Evolutionary conservation across 2,888 invertebrate genomes (phyloP).

Genomic region (Amblyteles armatorius): DNA sequence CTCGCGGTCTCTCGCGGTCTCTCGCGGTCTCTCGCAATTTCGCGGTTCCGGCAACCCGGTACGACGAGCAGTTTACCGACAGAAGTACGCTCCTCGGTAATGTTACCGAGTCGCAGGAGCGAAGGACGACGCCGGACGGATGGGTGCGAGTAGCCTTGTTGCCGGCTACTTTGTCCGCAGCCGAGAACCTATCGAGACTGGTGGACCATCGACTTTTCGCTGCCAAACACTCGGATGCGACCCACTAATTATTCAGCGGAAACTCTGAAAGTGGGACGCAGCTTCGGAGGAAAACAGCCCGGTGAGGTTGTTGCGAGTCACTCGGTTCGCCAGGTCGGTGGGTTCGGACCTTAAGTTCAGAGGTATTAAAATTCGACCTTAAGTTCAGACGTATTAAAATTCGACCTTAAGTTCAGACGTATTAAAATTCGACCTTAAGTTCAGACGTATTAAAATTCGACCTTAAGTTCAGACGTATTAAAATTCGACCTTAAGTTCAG

Average conservation of each 20-base stretch:
- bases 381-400: too few species aligned
- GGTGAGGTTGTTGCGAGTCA: too few species aligned
- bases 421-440: too few species aligned
- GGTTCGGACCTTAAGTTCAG: too few species aligned
- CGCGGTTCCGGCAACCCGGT: constrained; percentile 2
- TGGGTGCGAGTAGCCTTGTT: not conserved
- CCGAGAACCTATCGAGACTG: not conserved
- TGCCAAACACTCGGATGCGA: not conserved
- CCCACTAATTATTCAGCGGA: not conserved
- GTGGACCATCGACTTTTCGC: not conserved
- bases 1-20: too few species aligned
- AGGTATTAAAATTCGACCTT: too few species aligned
- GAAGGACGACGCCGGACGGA: not conserved
- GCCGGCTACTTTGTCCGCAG: too few species aligned
- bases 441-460: too few species aligned
- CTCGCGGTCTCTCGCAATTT: constrained; percentile 10
- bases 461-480: too few species aligned
- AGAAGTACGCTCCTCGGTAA: not conserved
- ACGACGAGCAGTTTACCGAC: not conserved
- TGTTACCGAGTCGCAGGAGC: not conserved
- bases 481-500: too few species aligned
- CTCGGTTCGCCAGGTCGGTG: too few species aligned
- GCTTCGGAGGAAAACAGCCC: not conserved
- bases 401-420: too few species aligned
- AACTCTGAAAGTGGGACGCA: not conserved